These are phyloP conservation scores for Melieria picta DNA, from an alignment of 2,888 invertebrate genomes.

Conservation along the genomic window DNA sequence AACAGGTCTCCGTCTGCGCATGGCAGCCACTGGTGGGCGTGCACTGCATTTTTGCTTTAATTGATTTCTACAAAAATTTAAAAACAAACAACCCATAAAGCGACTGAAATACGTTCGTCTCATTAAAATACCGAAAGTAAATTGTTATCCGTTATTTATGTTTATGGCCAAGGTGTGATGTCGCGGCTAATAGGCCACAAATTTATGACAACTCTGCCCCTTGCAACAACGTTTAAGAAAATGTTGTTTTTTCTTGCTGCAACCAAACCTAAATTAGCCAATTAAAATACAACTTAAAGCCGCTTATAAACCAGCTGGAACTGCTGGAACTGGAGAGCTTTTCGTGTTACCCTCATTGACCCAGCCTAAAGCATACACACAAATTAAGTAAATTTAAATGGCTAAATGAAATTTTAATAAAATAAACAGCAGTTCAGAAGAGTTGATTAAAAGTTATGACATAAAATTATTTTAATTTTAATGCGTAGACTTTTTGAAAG, in stretches of 20 bases:
- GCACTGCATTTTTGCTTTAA: conserved; percentile 22
- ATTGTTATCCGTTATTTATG: conserved; percentile 25
- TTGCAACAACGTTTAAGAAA: neutral
- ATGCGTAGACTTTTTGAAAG: too few relatives aligned
- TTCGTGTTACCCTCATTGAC: neutral
- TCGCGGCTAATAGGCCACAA: conserved; percentile 5
- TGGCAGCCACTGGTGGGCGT: conserved; percentile 19
- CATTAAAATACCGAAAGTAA: conserved; percentile 25
- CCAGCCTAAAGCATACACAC: neutral
- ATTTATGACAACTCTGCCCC: conserved; percentile 14
- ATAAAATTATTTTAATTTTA: too few relatives aligned
- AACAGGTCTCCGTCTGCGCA: too few relatives aligned
- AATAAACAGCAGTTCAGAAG: too few relatives aligned
- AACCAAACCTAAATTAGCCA: neutral
- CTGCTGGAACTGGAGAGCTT: neutral
- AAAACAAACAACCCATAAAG: too few relatives aligned
- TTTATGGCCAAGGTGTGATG: conserved; percentile 5
- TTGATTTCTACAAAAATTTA: neutral
- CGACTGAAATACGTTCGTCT: conserved; percentile 20
- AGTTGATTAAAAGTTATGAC: too few relatives aligned
- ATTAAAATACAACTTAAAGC: conserved; percentile 19
- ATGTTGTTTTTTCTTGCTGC: too few relatives aligned
- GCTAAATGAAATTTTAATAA: too few relatives aligned
- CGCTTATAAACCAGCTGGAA: conserved; percentile 6
- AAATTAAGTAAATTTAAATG: neutral